Percentiles rank a stretch among this genome's conserved stretches.
Evolutionary conservation across 92 coral and sea anemone genomes (phyloP).

Genomic region (Epizoanthus ramosus): DNA sequence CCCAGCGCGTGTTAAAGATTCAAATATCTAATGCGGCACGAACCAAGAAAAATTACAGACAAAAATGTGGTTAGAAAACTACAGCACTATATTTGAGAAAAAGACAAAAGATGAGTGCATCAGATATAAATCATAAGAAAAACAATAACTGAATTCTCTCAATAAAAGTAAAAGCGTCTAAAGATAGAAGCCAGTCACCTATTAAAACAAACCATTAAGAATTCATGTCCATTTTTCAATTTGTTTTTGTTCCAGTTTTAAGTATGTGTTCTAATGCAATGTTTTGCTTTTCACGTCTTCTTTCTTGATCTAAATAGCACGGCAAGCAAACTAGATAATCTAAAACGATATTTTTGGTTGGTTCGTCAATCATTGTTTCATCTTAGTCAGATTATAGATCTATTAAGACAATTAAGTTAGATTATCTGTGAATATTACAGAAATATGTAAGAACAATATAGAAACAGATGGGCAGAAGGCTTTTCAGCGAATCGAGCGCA

Average conservation of each 20-base stretch:
- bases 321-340: conserved; percentile 36
- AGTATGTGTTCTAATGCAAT: conserved; percentile 70
- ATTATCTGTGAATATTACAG: conserved; percentile 32
- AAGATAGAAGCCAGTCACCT: not conserved
- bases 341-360: conserved; percentile 20
- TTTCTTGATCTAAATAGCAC: conserved; percentile 17
- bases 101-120: not conserved
- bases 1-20: conserved; percentile 56
- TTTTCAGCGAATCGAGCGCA: not conserved
- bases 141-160: conserved; percentile 13
- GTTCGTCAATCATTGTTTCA: conserved; percentile 30
- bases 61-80: conserved; percentile 4
- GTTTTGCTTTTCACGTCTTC: conserved; percentile 60
- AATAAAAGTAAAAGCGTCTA: conserved; percentile 4
- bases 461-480: conserved; percentile 11
- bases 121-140: conserved; percentile 23
- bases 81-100: not conserved
- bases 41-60: conserved; percentile 20
- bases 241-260: conserved; percentile 67
- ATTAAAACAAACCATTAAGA: conserved; percentile 56
- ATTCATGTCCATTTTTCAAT: conserved; percentile 83
- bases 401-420: conserved; percentile 33
- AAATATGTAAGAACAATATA: conserved; percentile 33
- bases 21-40: conserved; percentile 24
- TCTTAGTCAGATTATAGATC: conserved; percentile 19